phyloP scores from a whole-genome alignment of 2,113 vertebrate genomes.

The Hippocampus zosterae region DNA sequence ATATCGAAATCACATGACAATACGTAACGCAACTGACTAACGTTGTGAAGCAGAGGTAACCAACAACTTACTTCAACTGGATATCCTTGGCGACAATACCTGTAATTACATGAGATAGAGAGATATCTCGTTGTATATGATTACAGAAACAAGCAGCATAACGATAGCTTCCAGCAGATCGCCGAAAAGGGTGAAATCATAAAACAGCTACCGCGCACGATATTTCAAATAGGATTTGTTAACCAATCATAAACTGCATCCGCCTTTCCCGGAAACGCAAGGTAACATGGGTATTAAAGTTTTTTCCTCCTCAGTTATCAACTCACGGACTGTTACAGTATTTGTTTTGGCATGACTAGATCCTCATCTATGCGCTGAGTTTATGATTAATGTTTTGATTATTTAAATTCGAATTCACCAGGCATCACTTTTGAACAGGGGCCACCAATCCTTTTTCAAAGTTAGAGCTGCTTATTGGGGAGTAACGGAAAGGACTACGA shows the following conservation, averaged over 20 bases:
- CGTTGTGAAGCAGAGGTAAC: neutral
- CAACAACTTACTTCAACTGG: conserved; percentile 18
- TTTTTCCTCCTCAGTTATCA: neutral
- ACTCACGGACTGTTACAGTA: too few species aligned
- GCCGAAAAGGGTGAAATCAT: neutral
- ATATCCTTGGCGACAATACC: neutral
- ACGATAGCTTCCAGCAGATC: neutral
- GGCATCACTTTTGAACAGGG: too few species aligned
- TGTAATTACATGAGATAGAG: neutral
- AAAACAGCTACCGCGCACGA: conserved; percentile 40
- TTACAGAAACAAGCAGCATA: neutral
- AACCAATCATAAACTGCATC: conserved; percentile 57
- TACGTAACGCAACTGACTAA: conserved; percentile 1
- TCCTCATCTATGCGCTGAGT: too few species aligned
- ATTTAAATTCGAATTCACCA: too few species aligned
- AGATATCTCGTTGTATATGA: rapidly evolving
- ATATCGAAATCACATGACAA: neutral
- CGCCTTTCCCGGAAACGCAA: conserved; percentile 12
- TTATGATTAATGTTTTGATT: too few species aligned
- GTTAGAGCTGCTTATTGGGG: too few species aligned
- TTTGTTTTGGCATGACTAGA: too few species aligned
- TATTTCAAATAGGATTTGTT: conserved; percentile 57
- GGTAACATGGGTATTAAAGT: conserved; percentile 49
- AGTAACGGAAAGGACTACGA: too few species aligned
- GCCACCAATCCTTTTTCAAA: too few species aligned